A percentile compares a stretch with the other conserved stretches of the same genome.
These are phyloP conservation scores for Silurus meridionalis DNA, from an alignment of 2,113 vertebrate genomes.

Conservation along the genomic window DNA sequence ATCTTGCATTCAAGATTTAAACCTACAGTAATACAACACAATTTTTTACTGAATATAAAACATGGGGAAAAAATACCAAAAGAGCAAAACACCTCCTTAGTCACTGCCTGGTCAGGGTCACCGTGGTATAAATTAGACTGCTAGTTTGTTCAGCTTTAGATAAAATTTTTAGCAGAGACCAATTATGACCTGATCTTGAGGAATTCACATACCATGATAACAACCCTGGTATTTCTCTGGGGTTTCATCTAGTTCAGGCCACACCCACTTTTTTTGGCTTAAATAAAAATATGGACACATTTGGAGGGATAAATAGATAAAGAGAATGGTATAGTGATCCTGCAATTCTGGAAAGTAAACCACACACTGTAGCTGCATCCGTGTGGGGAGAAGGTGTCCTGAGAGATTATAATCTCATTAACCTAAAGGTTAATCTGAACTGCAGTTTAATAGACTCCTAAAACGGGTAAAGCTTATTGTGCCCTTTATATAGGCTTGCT, in stretches of 20 bases:
- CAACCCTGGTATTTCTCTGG: not conserved
- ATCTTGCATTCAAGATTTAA: not conserved
- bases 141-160: not conserved
- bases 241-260: not conserved
- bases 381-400: slow-evolving; percentile 46
- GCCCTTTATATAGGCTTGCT: slow-evolving; percentile 41
- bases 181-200: not conserved
- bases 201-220: not conserved
- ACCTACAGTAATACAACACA: no score
- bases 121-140: not conserved
- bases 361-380: slow-evolving; percentile 36
- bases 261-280: not conserved
- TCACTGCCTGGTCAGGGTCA: not conserved
- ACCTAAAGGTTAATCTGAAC: slow-evolving; percentile 65
- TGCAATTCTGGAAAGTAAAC: not conserved
- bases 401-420: slow-evolving; percentile 62
- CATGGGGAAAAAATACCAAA: no score
- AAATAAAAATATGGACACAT: not conserved
- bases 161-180: not conserved
- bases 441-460: slow-evolving; percentile 59
- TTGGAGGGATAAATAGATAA: not conserved
- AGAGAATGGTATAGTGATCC: not conserved
- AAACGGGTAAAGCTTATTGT: slow-evolving; percentile 57
- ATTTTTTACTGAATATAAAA: no score
- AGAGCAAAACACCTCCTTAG: not conserved